Base-by-base conservation (phyloP, 2,888 invertebrate genomes). In the Tipula helvola region DNA sequence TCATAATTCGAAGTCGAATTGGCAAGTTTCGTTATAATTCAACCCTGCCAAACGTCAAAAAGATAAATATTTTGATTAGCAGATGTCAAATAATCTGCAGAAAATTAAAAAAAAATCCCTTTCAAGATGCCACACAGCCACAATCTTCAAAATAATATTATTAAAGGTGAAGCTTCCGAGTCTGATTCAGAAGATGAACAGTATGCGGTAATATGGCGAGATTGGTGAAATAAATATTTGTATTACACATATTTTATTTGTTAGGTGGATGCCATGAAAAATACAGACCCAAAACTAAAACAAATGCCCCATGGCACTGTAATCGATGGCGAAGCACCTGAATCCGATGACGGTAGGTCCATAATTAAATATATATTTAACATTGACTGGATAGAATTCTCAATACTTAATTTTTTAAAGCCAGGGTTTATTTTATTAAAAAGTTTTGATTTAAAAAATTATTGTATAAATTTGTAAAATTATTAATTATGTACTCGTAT, bases 291-390 rank as follows among this genome's bases (percentile, higher is more conserved):
- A 3, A 84, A n/a, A 5, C n/a, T 8, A 16, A 84, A 39, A 16
- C 36, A 0, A 28, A 18, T 47, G 36, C 44, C 57, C 39, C 52
- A 52, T 5, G 85, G 83, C 16, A 71, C 87, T 57, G 86, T 88
- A 0, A 85, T 88, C 0, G 8, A 87, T 12, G 89, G 89, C 0
- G 89, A 89, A 87, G 89, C 88, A 16, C 87, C 88, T 39, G 89
- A 89, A 87, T 89, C 88, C 4, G 89, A 89, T 87, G 88, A 88
- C 83, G 89, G 88, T 88, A 87, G 28, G 28, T 28, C 28, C 28
- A 28, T 28, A 28, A 28, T 28, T 28, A 1, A 28, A 28, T 28
- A 39, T 39, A 2, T 39, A 39, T 7, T 39, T 7, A 39, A 39
- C 7, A 39, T 39, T 39, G 39, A 5, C 28, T 28, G 28, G 28